Evolutionary conservation across 2,888 invertebrate genomes (phyloP), one percentile per base, ranked within the genome.

Genomic region (Epicampocera succincta): DNA sequence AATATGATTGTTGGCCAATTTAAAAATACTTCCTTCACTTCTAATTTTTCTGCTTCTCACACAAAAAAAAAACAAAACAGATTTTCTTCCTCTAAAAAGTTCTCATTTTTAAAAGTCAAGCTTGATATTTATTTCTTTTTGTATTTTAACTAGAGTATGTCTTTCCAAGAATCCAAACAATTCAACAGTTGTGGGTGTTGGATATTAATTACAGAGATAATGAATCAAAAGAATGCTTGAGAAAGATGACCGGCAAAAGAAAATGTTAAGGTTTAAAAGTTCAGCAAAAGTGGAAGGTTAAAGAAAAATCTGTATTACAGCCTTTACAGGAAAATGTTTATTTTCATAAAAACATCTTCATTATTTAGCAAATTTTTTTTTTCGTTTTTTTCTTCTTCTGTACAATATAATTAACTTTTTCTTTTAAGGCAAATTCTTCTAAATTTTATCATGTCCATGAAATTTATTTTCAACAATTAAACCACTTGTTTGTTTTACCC

Each of bases 161-260:
- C 33, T 29, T 17, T 13, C 2, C 19, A 56, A 56, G 17, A 19
- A 44, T 52, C 25, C 29, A 42, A 68, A 60, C 21, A 68, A 52
- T 46, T 68, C 42, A 68, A 52, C 50, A 60, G 25, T 56, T 38
- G 66, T 11, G 46, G 52, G 40, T 60, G 44, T 65, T 56, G 25
- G 29, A 61, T 68, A 68, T 68, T 60, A 75, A 76, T 76, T 68
- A 60, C 50, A 4, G 52, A 46, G 60, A 76, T 68, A 52, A 58
- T 19, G 42, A 19, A 19, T 29, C 17, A 74, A 72, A 56, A 66
- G 19, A 33, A 65, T 48, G 15, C 9, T 38, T 38, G 54, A 21
- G 21, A 58, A 33, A 21, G 48, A 48, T 38, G 58, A 40, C 56
- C 46, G 15, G 12, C 58, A 46, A 71, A 48, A 9, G 21, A 58